These are phyloP conservation scores for Premnoplex brunnescens DNA, from an alignment of 2,797 vertebrate species.

Conservation along the genomic window DNA sequence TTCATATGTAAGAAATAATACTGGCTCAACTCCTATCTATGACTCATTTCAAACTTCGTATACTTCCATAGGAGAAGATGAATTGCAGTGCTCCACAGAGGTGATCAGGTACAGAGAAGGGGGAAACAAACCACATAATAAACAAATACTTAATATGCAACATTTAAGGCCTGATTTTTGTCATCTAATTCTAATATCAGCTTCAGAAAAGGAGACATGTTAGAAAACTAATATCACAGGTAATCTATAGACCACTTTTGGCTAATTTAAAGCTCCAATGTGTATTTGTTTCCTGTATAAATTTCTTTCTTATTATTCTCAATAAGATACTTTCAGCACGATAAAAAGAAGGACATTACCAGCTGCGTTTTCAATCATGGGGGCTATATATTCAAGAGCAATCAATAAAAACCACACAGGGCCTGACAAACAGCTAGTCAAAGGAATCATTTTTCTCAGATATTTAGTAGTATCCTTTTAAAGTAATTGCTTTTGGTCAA, in stretches of 20 bases:
- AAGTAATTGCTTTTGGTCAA: conserved; percentile 95
- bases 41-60: conserved; percentile 2
- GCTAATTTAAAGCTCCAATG: conserved; percentile 70
- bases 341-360: conserved; percentile 82
- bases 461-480: conserved; percentile 93
- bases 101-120: background rate
- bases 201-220: background rate
- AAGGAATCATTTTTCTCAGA: conserved; percentile 91
- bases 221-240: conserved; percentile 72
- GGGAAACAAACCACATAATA: background rate
- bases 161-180: background rate
- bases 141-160: conserved; percentile 12
- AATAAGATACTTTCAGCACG: conserved; percentile 70
- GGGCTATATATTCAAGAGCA: conserved; percentile 89
- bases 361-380: conserved; percentile 88
- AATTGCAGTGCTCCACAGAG: background rate
- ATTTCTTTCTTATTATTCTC: conserved; percentile 84
- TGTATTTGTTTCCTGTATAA: conserved; percentile 81
- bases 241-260: conserved; percentile 63
- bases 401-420: conserved; percentile 90
- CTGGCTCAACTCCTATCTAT: background rate
- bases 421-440: conserved; percentile 89
- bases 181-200: background rate
- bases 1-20: background rate
- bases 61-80: background rate